phyloP scores from a whole-genome alignment of 2,888 invertebrate species.

The Melanostoma mellinum region DNA sequence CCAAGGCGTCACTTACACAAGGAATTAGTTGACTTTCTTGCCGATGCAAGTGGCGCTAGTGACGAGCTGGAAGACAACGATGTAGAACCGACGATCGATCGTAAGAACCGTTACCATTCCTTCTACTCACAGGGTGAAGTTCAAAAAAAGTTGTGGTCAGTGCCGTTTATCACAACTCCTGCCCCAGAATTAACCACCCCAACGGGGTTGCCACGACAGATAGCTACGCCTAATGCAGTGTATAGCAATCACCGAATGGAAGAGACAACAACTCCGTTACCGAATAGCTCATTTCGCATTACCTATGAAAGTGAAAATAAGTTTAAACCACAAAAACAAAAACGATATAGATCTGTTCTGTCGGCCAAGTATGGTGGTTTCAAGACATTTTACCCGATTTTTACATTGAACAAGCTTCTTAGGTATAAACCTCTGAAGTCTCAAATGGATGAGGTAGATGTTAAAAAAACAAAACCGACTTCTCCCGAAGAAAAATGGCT shows the following conservation, averaged over 20 bases:
- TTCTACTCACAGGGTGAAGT: slow-evolving; percentile 61
- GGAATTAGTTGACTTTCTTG: too few relatives aligned
- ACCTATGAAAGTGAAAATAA: slow-evolving; percentile 29
- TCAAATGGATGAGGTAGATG: too few relatives aligned
- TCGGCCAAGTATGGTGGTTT: slow-evolving; percentile 68
- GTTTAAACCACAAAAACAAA: not conserved
- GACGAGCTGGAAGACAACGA: not conserved
- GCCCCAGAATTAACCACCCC: slow-evolving; percentile 21
- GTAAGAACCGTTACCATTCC: slow-evolving; percentile 45
- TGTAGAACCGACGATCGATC: not conserved
- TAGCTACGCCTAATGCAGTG: slow-evolving; percentile 28
- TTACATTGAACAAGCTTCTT: slow-evolving; percentile 57
- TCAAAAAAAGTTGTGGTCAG: slow-evolving; percentile 55
- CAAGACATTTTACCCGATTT: slow-evolving; percentile 57
- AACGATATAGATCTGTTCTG: slow-evolving; percentile 34
- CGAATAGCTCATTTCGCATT: slow-evolving; percentile 38
- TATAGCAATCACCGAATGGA: slow-evolving; percentile 58
- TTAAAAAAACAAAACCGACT: too few relatives aligned
- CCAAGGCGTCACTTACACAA: slow-evolving; percentile 24
- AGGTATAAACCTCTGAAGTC: too few relatives aligned
- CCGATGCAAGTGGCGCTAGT: not conserved
- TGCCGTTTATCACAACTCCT: slow-evolving; percentile 34
- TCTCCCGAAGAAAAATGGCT: slow-evolving; percentile 39
- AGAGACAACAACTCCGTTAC: slow-evolving; percentile 27
- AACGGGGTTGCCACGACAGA: slow-evolving; percentile 32